Conservation (phyloP, 2,797 vertebrate genomes). For the Falco biarmicus region DNA sequence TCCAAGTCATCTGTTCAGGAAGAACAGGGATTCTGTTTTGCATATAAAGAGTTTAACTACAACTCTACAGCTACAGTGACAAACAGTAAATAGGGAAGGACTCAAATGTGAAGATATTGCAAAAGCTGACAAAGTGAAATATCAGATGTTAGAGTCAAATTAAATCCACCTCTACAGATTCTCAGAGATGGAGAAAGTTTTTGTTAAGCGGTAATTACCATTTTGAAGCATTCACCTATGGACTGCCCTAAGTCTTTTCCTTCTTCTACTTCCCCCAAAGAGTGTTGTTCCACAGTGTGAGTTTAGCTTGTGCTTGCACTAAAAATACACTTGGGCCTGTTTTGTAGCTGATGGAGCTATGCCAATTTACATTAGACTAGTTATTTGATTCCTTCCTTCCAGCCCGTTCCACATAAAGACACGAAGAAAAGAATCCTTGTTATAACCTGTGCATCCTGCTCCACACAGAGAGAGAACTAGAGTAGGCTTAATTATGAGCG, state of each 20-base stretch:
- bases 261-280: not conserved
- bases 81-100: not conserved
- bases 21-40: not conserved
- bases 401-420: slow-evolving; percentile 45
- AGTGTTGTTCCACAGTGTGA: not conserved
- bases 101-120: not conserved
- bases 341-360: slow-evolving; percentile 16
- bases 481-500: slow-evolving; percentile 9
- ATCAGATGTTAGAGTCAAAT: not conserved
- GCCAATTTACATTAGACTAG: slow-evolving; percentile 62
- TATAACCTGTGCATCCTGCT: slow-evolving; percentile 24
- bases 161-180: not conserved
- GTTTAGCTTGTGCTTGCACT: slow-evolving; percentile 21
- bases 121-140: not conserved
- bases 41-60: not conserved
- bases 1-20: not conserved
- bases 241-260: not conserved
- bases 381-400: slow-evolving; percentile 68
- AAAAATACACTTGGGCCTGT: slow-evolving; percentile 57
- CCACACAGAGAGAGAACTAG: not conserved
- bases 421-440: slow-evolving; percentile 46
- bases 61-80: not conserved
- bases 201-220: not conserved
- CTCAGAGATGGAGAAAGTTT: not conserved
- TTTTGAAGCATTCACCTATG: not conserved